A percentile compares a stretch with the other conserved stretches of the same genome.
phyloP scores from a whole-genome alignment of 2,797 vertebrate species.

The Dicrostonyx torquatus region DNA sequence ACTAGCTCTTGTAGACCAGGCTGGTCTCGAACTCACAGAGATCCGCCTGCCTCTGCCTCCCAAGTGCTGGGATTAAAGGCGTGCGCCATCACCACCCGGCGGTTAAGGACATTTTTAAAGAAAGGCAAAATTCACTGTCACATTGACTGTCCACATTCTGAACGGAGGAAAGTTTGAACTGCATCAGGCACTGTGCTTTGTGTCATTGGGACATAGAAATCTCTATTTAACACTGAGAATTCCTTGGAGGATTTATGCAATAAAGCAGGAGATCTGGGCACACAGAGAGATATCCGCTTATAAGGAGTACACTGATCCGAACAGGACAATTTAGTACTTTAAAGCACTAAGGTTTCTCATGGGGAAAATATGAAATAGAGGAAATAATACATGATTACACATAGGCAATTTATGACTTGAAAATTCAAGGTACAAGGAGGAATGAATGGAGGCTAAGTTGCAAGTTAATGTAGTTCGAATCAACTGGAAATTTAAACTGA shows the following conservation, averaged over 20 bases:
- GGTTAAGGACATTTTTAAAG: constrained; percentile 37
- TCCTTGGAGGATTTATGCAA: background rate
- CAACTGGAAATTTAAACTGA: background rate
- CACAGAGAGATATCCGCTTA: background rate
- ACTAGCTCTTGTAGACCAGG: too few species aligned
- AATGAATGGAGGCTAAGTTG: background rate
- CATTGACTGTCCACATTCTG: constrained; percentile 8
- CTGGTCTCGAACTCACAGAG: too few species aligned
- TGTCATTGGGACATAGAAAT: background rate
- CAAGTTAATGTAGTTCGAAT: constrained; percentile 12
- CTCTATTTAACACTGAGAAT: constrained; percentile 15
- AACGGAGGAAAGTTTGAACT: background rate
- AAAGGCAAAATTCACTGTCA: background rate
- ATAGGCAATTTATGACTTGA: background rate
- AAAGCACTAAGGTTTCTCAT: background rate
- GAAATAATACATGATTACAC: background rate
- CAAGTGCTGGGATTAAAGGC: too few species aligned
- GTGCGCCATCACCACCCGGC: too few species aligned
- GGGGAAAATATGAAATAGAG: background rate
- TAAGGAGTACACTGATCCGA: background rate
- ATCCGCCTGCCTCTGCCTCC: too few species aligned
- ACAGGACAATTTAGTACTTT: background rate
- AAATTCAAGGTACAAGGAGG: background rate
- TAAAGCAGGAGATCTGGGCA: background rate
- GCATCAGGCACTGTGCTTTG: background rate